Evolutionary conservation across 2,113 vertebrate genomes (phyloP).

Genomic region (Peromyscus leucopus): DNA sequence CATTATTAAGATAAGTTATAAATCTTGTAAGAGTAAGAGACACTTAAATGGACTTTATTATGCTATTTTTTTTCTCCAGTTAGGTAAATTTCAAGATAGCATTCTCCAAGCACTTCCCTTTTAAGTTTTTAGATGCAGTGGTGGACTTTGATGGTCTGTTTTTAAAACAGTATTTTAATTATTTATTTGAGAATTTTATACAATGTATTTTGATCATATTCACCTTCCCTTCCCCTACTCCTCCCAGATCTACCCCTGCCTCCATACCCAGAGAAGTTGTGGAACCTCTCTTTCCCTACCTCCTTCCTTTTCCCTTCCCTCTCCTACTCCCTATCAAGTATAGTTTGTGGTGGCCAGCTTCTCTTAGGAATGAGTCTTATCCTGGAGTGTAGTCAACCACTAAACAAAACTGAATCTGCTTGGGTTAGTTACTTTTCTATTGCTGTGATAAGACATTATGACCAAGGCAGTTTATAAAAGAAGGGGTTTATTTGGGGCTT

Average conservation of each 20-base stretch:
- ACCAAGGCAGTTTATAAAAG: not conserved
- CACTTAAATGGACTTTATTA: slow-evolving; percentile 28
- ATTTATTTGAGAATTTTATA: not conserved
- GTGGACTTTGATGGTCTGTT: slow-evolving; percentile 46
- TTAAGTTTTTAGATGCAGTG: slow-evolving; percentile 56
- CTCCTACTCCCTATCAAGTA: not conserved
- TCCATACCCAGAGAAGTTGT: not conserved
- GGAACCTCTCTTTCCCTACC: not conserved
- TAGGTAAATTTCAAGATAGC: slow-evolving; percentile 40
- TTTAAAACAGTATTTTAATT: not conserved
- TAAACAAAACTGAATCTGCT: not conserved
- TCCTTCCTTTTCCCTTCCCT: rapidly evolving
- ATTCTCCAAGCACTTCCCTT: slow-evolving; percentile 56
- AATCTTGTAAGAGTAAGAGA: slow-evolving; percentile 43
- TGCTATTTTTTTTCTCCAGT: not conserved
- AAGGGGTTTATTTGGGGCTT: not conserved
- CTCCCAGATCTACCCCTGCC: not conserved
- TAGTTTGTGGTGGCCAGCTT: not conserved
- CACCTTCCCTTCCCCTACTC: not conserved
- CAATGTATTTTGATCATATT: not conserved
- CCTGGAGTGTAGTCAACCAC: not conserved
- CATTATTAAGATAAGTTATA: slow-evolving; percentile 62
- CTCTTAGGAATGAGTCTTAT: not conserved
- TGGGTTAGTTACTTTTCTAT: not conserved
- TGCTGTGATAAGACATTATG: not conserved